Evolutionary conservation across 2,113 vertebrate species (phyloP).

Genomic region (Vulpes ferrilata): DNA sequence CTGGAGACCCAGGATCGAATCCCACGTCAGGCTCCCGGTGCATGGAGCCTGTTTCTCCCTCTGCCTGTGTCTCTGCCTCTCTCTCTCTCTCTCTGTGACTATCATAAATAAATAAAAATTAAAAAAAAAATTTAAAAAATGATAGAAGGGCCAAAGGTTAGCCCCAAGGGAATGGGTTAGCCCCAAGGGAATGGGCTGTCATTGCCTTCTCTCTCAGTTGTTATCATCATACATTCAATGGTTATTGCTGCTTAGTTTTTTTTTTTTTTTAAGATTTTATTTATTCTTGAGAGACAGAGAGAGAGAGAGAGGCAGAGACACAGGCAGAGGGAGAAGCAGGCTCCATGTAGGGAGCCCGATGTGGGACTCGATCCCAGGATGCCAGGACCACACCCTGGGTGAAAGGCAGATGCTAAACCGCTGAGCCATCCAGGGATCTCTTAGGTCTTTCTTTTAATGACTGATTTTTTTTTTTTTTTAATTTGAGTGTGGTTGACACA

Average conservation of each 20-base stretch:
- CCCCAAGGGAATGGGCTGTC: neutral
- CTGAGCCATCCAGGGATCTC: too few species aligned
- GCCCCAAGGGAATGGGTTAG: neutral
- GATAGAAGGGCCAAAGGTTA: neutral
- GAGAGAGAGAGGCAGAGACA: too few species aligned
- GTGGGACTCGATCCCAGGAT: too few species aligned
- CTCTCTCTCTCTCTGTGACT: neutral
- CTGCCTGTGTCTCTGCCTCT: too few species aligned
- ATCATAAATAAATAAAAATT: neutral
- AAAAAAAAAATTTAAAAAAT: too few species aligned
- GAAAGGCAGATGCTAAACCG: too few species aligned
- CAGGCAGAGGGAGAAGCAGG: too few species aligned
- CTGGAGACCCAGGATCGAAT: too few species aligned
- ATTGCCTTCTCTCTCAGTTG: neutral
- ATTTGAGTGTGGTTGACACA: neutral
- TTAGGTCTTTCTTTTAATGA: neutral
- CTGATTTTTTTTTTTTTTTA: neutral
- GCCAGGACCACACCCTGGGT: too few species aligned
- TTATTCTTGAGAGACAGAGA: neutral
- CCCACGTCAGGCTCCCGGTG: too few species aligned
- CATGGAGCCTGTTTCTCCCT: too few species aligned
- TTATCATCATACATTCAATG: neutral
- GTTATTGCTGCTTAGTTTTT: neutral
- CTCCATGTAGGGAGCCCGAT: too few species aligned
- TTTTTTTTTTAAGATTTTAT: neutral